Evolutionary conservation across 2,797 vertebrate genomes (phyloP), one percentile per base, ranked within the genome.

Genomic region (Centropyge bicolor): DNA sequence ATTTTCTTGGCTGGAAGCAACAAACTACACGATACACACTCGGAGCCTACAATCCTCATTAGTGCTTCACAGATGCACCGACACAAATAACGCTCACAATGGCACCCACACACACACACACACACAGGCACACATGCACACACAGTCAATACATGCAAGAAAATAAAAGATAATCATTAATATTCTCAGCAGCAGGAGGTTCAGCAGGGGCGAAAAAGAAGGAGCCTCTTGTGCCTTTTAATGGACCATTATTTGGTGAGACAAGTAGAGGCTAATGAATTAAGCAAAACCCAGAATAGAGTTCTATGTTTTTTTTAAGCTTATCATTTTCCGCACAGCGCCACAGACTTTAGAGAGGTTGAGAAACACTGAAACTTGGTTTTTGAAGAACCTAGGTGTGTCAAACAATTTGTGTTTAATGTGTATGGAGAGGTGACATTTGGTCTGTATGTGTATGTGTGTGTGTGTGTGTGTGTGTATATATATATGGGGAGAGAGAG

Each of bases 51-150:
- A 59, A n/a, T 74, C 57, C 75, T 87, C 78, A 84, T 82, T 88
- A 86, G 80, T 59, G 69, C 57, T 61, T 88, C 70, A 61, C 74
- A 78, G 62, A 73, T 67, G 77, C 77, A 76, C 83, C 83, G 77
- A 82, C 83, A 73, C 77, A 77, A 64, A 72, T 70, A 63, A 59
- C 16, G 10, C 54, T 71, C 56, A 71, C 31, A 10, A 74, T 40
- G 8, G 38, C 86, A 78, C 55, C 40, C 74, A 46, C 78, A 19
- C 73, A 46, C 54, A 17, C 35, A 66, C 61, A 52, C 67, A 69
- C 64, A 52, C 4, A 36, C 48, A 67, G 10, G 45, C 70, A 45
- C 55, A 46, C 75, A 56, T 60, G 43, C 74, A 70, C 66, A 67
- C 54, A 49, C 55, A 71, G 45, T 64, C 19, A 19, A 63, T 36